phyloP scores from a whole-genome alignment of 2,113 vertebrate species.

The Nothobranchius kuhntae region DNA sequence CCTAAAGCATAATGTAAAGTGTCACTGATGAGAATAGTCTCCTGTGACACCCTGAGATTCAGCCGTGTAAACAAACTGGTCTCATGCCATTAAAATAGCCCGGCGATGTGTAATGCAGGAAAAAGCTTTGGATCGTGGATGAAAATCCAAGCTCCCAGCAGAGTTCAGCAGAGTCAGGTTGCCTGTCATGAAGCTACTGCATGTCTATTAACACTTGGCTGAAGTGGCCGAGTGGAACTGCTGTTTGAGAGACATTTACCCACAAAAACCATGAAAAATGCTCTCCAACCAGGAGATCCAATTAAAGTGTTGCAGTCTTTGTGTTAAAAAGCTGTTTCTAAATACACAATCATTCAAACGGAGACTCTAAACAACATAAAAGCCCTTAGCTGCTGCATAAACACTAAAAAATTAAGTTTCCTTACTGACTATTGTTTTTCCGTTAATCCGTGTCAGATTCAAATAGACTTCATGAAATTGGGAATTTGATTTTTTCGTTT shows the following conservation, averaged over 20 bases:
- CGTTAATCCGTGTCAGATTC: no score
- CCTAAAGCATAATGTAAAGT: constrained; percentile 48
- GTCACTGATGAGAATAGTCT: constrained; percentile 57
- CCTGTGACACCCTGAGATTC: constrained; percentile 64
- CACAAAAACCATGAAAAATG: constrained; percentile 8
- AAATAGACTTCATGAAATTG: no score
- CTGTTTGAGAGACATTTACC: constrained; percentile 26
- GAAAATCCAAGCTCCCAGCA: constrained; percentile 61
- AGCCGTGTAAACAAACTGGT: constrained; percentile 72
- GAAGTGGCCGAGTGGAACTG: constrained; percentile 5
- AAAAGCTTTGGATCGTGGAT: constrained; percentile 45
- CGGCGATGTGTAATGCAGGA: constrained; percentile 72
- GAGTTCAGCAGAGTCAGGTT: constrained; percentile 59
- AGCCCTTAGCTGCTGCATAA: no score
- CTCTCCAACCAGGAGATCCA: not conserved
- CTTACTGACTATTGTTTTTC: no score
- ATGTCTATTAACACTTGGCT: constrained; percentile 72
- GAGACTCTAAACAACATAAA: no score
- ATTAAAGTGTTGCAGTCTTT: no score
- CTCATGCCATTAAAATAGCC: constrained; percentile 70
- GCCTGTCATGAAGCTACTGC: constrained; percentile 70
- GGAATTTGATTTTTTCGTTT: no score
- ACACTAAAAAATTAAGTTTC: no score
- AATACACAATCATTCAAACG: no score
- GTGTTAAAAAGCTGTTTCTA: no score